phyloP scores from a whole-genome alignment of 2,888 invertebrate genomes.

The Epinotia demarniana region DNA sequence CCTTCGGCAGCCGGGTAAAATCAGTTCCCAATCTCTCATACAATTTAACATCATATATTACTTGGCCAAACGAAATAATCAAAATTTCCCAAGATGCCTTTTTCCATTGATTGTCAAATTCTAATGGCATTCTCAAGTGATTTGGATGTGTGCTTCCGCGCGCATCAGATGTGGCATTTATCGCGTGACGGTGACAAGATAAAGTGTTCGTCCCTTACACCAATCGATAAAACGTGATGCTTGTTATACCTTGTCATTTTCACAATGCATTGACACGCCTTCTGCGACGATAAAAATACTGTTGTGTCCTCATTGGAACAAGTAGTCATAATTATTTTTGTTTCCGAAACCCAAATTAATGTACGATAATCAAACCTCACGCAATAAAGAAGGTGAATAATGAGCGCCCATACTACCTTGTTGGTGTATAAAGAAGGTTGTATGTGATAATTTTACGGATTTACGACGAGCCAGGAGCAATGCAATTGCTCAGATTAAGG shows the following conservation, averaged over 20 bases:
- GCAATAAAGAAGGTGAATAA: constrained; percentile 34
- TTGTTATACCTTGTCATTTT: neutral
- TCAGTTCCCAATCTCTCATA: too few relatives aligned
- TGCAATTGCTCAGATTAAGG: constrained; percentile 18
- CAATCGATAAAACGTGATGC: too few relatives aligned
- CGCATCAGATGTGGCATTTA: neutral
- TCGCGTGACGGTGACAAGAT: neutral
- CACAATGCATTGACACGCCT: neutral
- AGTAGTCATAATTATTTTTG: constrained; percentile 5
- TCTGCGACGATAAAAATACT: neutral
- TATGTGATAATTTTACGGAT: neutral
- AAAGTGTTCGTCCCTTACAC: neutral
- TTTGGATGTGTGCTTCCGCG: too few relatives aligned
- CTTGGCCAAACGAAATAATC: too few relatives aligned
- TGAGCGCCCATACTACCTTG: constrained; percentile 12
- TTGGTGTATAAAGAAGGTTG: neutral
- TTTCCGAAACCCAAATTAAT: constrained; percentile 16
- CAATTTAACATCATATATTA: too few relatives aligned
- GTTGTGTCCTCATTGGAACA: neutral
- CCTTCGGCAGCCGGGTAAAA: too few relatives aligned
- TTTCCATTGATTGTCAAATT: too few relatives aligned
- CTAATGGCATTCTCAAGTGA: too few relatives aligned
- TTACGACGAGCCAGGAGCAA: neutral
- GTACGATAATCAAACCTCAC: constrained; percentile 25
- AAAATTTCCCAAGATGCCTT: too few relatives aligned